A percentile compares a stretch with the other conserved stretches of the same genome.
phyloP scores from a whole-genome alignment of 2,113 vertebrate genomes.

The Petromus typicus region DNA sequence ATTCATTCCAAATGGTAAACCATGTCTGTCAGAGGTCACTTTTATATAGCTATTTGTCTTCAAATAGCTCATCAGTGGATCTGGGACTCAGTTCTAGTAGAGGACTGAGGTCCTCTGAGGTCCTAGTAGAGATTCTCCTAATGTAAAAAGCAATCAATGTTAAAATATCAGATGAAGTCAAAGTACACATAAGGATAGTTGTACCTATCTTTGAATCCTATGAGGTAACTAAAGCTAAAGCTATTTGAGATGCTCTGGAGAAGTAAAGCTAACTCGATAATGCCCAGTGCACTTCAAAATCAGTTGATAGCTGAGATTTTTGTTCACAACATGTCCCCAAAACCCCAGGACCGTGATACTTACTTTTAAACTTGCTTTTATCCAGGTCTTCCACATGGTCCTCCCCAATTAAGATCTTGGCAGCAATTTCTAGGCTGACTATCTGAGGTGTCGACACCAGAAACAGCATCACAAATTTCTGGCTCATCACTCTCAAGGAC shows the following conservation, averaged over 20 bases:
- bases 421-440: conserved; percentile 96
- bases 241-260: background rate
- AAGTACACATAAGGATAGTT: background rate
- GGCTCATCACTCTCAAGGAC: conserved; percentile 97
- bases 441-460: conserved; percentile 94
- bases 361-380: conserved; percentile 99
- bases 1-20: conserved; percentile 9
- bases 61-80: background rate
- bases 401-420: conserved; percentile 97
- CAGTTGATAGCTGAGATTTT: background rate
- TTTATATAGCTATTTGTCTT: background rate
- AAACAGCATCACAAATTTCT: conserved; percentile 99
- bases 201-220: background rate
- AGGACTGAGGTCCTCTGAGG: no score
- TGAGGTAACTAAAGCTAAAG: background rate
- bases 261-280: background rate
- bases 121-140: background rate
- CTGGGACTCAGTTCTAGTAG: background rate
- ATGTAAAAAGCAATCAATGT: background rate
- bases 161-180: background rate
- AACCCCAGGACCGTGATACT: conserved; percentile 79
- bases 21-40: background rate
- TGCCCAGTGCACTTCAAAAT: background rate
- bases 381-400: conserved; percentile 93
- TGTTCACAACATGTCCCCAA: conserved; percentile 3